Percentiles rank a stretch among this genome's conserved stretches.
Evolutionary conservation across 2,888 invertebrate genomes (phyloP).

Genomic region (Nemoura dubitans): DNA sequence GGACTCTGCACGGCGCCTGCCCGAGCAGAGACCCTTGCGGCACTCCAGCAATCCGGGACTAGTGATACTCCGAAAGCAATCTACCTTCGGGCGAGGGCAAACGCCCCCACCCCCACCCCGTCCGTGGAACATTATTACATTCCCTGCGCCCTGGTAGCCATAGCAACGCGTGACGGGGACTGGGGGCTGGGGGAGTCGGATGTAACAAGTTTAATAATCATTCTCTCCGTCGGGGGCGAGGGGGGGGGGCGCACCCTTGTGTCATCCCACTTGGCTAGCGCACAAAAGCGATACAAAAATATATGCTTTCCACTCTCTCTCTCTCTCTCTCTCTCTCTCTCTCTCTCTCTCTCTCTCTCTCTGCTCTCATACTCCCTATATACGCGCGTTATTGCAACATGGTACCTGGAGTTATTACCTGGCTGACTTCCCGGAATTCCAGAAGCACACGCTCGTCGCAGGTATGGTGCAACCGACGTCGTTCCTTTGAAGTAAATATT

Average conservation of each 20-base stretch:
- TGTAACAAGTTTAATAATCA: conserved; percentile 51
- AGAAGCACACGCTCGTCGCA: too few relatives aligned
- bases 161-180: conserved; percentile 17
- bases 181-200: too few relatives aligned
- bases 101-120: background rate
- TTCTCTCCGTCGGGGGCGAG: conserved; percentile 37
- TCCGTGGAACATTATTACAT: conserved; percentile 47
- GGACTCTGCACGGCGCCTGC: too few relatives aligned
- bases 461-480: too few relatives aligned
- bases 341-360: too few relatives aligned
- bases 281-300: conserved; percentile 34
- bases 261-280: conserved; percentile 35
- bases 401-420: too few relatives aligned
- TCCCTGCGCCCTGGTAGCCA: conserved; percentile 30
- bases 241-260: too few relatives aligned
- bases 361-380: too few relatives aligned
- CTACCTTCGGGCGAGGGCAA: conserved; percentile 1
- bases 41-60: background rate
- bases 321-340: too few relatives aligned
- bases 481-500: background rate
- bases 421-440: too few relatives aligned
- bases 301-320: conserved; percentile 15
- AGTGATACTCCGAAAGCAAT: conserved; percentile 15
- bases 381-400: background rate
- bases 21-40: too few relatives aligned